Evolutionary conservation across 2,113 vertebrate genomes (phyloP).

Genomic region (Pelodiscus sinensis): DNA sequence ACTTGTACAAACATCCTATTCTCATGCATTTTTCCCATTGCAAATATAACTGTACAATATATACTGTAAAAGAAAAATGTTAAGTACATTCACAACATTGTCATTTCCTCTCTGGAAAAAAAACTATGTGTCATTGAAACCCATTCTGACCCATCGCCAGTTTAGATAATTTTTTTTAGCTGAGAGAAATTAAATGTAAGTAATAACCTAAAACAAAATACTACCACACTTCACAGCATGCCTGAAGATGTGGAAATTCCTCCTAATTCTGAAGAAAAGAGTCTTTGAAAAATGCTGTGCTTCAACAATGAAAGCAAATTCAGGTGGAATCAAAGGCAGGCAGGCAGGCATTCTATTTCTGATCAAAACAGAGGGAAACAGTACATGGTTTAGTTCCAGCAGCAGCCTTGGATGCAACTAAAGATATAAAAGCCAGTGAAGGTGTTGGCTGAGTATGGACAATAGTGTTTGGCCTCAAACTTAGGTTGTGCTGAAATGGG

Average conservation of each 20-base stretch:
- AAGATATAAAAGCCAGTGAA: background rate
- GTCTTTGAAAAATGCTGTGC: background rate
- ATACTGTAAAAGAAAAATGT: conserved; percentile 60
- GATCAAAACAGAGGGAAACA: background rate
- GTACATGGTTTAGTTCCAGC: background rate
- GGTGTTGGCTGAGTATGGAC: background rate
- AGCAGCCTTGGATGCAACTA: background rate
- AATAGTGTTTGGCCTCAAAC: background rate
- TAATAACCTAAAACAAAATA: background rate
- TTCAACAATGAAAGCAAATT: background rate
- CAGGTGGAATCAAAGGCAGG: background rate
- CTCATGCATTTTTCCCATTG: conserved; percentile 70
- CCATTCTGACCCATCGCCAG: background rate
- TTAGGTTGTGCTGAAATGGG: background rate
- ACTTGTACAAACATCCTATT: conserved; percentile 73
- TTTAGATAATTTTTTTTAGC: conserved; percentile 35
- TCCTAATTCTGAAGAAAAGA: conserved; percentile 20
- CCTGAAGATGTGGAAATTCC: background rate
- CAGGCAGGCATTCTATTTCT: background rate
- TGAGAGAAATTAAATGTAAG: conserved; percentile 40
- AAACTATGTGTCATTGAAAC: conserved; percentile 40
- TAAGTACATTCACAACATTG: conserved; percentile 65
- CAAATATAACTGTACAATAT: conserved; percentile 67
- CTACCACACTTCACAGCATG: background rate
- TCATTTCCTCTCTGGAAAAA: conserved; percentile 57